Base-by-base conservation (phyloP, 2,888 invertebrate genomes). In the Gymnocheta viridis region DNA sequence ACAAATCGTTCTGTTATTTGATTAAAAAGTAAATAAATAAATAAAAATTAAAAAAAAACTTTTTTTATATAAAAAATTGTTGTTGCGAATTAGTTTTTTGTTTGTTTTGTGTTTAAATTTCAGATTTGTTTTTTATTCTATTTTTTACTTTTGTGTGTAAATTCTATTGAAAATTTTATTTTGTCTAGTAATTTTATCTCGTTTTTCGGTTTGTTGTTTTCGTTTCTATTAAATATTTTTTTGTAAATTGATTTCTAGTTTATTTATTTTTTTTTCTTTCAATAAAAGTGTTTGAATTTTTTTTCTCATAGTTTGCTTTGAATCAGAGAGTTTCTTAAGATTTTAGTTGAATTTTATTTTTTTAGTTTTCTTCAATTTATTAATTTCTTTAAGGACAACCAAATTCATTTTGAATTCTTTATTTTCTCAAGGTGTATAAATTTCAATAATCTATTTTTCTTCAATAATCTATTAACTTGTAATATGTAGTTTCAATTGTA, bases 231-330 rank as follows among this genome's bases (percentile, higher is more conserved):
- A 69, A 69, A 49, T 76, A 32, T 62, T 47, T n/a, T n/a, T n/a
- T 73, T 73, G 67, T 77, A 69, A 81, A 77, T 82, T 74, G 54
- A 62, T 38, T 64, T 35, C 73, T 84, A 77, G 60, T 72, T 51
- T 47, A 17, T 66, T 66, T 67, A 32, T 22, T 51, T 82, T 22
- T 51, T 82, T 81, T 27, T 44, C 27, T 56, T 70, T 79, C 58
- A 60, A 51, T 64, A 56, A 49, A 22, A 62, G 12, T 70, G 38
- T 62, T 12, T 44, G 19, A 27, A 51, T 62, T 77, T 19, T 41
- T 22, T 76, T 49, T 17, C 17, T 54, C 32, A 60, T 38, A 17
- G 24, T 73, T 54, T 62, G 27, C 6, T 24, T 24, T 35, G n/a
- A 47, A 56, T 24, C 41, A 14, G 17, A 19, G 54, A 2, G 41